Evolutionary conservation across 2,113 vertebrate species (phyloP).

Genomic region (Rhinolophus sinicus): DNA sequence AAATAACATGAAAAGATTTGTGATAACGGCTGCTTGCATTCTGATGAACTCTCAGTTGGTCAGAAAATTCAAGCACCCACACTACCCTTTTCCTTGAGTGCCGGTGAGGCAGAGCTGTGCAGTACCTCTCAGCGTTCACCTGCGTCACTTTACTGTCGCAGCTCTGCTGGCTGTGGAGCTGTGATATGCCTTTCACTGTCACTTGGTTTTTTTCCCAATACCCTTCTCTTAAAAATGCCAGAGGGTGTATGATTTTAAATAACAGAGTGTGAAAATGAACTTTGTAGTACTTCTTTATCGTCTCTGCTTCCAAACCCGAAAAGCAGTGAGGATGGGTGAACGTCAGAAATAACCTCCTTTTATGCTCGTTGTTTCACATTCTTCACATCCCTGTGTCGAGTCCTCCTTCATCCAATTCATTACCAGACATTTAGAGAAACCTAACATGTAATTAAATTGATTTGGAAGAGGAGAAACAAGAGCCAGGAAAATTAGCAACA

Average conservation of each 20-base stretch:
- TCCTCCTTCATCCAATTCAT: background rate
- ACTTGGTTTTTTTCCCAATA: background rate
- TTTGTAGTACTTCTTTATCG: background rate
- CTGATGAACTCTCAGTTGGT: background rate
- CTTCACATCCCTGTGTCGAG: background rate
- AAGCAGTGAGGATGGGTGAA: background rate
- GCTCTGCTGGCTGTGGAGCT: background rate
- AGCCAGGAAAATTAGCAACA: background rate
- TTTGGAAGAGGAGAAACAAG: background rate
- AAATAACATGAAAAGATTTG: background rate
- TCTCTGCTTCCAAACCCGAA: background rate
- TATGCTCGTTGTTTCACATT: background rate
- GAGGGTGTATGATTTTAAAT: background rate
- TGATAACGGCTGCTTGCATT: background rate
- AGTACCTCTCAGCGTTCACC: background rate
- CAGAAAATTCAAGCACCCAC: background rate
- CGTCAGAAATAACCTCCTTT: background rate
- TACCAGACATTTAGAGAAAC: background rate
- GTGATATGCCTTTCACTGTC: background rate
- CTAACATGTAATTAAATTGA: background rate
- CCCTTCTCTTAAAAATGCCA: background rate
- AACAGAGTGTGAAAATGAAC: background rate
- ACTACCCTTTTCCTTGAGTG: background rate
- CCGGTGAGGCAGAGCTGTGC: background rate
- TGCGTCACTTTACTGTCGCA: background rate